Evolutionary conservation across 1,140 invertebrate species (phyloP).

Genomic region (Schmidtea mediterranea): DNA sequence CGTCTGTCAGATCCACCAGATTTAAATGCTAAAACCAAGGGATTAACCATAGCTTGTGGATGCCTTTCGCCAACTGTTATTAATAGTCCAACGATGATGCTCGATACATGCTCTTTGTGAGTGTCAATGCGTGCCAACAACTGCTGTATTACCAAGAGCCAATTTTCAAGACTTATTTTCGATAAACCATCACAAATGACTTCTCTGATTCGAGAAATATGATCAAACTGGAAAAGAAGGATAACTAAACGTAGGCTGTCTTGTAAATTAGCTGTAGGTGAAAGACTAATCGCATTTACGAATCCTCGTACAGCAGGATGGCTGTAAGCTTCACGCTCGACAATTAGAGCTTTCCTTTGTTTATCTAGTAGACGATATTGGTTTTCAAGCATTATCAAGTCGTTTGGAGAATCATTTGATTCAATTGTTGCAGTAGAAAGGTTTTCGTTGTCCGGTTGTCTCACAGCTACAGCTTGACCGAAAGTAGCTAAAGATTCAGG

Average conservation of each 20-base stretch:
- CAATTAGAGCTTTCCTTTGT: background rate
- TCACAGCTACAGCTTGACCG: background rate
- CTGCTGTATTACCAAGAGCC: conserved; percentile 94
- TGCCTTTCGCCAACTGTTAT: conserved; percentile 59
- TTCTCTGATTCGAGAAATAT: conserved; percentile 2
- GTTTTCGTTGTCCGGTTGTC: background rate
- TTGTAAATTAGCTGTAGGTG: conserved; percentile 67
- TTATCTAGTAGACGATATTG: background rate
- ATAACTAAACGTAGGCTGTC: conserved; percentile 48
- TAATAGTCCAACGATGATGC: conserved; percentile 64
- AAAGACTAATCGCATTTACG: conserved; percentile 66
- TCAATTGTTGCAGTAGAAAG: too few species aligned
- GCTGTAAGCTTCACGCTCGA: background rate
- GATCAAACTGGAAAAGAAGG: conserved; percentile 8
- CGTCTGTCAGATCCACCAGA: conserved; percentile 52
- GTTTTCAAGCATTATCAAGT: background rate
- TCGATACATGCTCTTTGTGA: conserved; percentile 50
- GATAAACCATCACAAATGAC: conserved; percentile 56
- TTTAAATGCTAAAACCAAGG: conserved; percentile 81
- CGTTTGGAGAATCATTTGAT: background rate
- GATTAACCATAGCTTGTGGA: conserved; percentile 76
- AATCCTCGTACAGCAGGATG: conserved; percentile 67
- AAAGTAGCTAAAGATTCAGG: too few species aligned
- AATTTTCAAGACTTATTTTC: conserved; percentile 79
- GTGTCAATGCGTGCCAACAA: conserved; percentile 89